Evolutionary conservation across 1,140 invertebrate species (phyloP).

Genomic region (Gonatopus flavifemur): DNA sequence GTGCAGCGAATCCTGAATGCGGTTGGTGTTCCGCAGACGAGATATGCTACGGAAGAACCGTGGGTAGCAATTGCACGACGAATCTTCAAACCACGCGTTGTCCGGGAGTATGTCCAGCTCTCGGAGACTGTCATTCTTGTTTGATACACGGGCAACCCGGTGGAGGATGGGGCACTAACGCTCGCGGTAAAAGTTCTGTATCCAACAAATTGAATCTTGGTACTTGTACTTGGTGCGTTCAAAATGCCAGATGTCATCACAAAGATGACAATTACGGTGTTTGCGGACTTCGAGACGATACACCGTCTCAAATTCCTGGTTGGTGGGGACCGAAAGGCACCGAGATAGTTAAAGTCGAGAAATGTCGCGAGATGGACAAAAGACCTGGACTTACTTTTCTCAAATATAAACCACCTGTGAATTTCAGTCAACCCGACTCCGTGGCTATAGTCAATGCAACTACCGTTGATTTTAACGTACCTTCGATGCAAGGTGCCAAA

Average conservation of each 20-base stretch:
- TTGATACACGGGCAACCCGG: slow-evolving; percentile 69
- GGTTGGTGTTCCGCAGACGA: slow-evolving; percentile 88
- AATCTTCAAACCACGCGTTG: slow-evolving; percentile 86
- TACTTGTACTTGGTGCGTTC: slow-evolving; percentile 90
- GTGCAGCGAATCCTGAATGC: slow-evolving; percentile 87
- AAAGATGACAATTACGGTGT: slow-evolving; percentile 83
- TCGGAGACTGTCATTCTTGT: slow-evolving; percentile 88
- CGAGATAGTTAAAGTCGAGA: slow-evolving; percentile 73
- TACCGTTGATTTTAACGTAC: slow-evolving; percentile 73
- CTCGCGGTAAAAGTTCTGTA: slow-evolving; percentile 61
- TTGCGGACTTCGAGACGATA: slow-evolving; percentile 74
- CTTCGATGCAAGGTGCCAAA: slow-evolving; percentile 62
- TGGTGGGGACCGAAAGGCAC: slow-evolving; percentile 88
- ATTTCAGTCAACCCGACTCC: slow-evolving; percentile 83
- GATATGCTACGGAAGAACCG: slow-evolving; percentile 79
- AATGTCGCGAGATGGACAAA: slow-evolving; percentile 78
- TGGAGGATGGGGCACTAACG: slow-evolving; percentile 54
- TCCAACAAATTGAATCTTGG: slow-evolving; percentile 74
- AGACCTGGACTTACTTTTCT: slow-evolving; percentile 86
- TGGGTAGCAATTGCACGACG: slow-evolving; percentile 80
- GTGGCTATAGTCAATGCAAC: slow-evolving; percentile 84
- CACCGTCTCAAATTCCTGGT: slow-evolving; percentile 73
- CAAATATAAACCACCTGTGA: slow-evolving; percentile 82
- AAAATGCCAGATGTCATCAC: slow-evolving; percentile 86
- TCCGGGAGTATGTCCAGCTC: slow-evolving; percentile 82